Evolutionary conservation across 2,113 vertebrate species (phyloP).

Genomic region (Aegypius monachus): DNA sequence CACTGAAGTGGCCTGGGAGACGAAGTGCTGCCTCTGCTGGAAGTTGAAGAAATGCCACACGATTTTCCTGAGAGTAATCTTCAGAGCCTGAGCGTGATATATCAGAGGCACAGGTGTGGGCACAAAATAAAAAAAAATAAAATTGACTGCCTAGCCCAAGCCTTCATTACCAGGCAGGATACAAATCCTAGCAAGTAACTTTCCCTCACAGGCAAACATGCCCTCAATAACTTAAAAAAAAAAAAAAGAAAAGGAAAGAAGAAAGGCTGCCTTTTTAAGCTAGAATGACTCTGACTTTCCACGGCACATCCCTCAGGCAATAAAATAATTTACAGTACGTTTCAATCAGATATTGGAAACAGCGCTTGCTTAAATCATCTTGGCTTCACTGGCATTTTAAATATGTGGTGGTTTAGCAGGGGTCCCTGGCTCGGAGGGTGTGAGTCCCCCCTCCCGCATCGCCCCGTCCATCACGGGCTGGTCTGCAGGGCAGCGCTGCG

Average conservation of each 20-base stretch:
- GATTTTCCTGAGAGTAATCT: background rate
- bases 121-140: background rate
- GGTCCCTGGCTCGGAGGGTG: rapidly evolving
- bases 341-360: background rate
- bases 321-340: background rate
- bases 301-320: background rate
- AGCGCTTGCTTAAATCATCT: background rate
- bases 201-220: background rate
- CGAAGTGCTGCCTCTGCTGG: background rate
- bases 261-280: background rate
- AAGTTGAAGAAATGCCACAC: background rate
- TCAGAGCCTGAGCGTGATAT: background rate
- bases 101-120: background rate
- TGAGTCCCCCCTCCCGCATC: background rate
- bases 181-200: background rate
- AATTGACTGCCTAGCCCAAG: background rate
- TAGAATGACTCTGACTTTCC: background rate
- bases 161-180: background rate
- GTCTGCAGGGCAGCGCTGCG: background rate
- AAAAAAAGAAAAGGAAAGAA: background rate
- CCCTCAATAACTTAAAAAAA: background rate
- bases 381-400: background rate
- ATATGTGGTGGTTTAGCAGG: rapidly evolving
- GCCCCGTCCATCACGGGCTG: rapidly evolving
- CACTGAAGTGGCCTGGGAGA: background rate